These are phyloP conservation scores for Polydrusus pterygomalis DNA, from an alignment of 2,888 invertebrate genomes.

Conservation along the genomic window DNA sequence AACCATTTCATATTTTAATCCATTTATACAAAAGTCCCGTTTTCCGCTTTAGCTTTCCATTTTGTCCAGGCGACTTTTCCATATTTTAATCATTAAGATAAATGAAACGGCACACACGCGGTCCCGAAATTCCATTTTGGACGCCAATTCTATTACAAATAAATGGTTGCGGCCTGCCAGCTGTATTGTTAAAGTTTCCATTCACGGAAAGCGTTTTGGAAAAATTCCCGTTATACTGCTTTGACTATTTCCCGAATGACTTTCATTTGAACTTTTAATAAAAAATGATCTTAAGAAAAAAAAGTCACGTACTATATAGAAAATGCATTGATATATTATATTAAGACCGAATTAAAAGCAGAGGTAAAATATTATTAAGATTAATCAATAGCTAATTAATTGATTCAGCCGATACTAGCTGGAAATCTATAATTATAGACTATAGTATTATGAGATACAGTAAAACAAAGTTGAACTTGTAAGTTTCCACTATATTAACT, in stretches of 20 bases:
- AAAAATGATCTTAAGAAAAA: neutral
- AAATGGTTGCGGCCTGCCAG: constrained; percentile 24
- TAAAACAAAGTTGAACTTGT: too few species aligned
- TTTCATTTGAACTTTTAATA: constrained; percentile 13
- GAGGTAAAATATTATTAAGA: too few species aligned
- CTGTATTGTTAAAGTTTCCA: constrained; percentile 27
- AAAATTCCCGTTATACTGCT: constrained; percentile 17
- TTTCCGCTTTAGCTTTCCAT: constrained; percentile 36
- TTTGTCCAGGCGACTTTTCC: constrained; percentile 45
- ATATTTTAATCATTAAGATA: constrained; percentile 51
- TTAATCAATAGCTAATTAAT: too few species aligned
- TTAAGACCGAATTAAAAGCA: too few species aligned
- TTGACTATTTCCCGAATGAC: constrained; percentile 2
- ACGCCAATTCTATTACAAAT: constrained; percentile 29
- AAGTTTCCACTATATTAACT: too few species aligned
- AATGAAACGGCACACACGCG: constrained; percentile 42
- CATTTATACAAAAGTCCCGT: constrained; percentile 31
- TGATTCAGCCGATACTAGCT: too few species aligned
- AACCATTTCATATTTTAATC: constrained; percentile 17
- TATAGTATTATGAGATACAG: too few species aligned
- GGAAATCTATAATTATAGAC: too few species aligned
- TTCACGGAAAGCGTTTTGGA: constrained; percentile 20
- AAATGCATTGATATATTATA: too few species aligned
- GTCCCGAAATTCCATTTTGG: constrained; percentile 24
- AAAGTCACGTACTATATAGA: too few species aligned